Conservation (phyloP, 1,140 invertebrate species). For the Sweltsa coloradensis region DNA sequence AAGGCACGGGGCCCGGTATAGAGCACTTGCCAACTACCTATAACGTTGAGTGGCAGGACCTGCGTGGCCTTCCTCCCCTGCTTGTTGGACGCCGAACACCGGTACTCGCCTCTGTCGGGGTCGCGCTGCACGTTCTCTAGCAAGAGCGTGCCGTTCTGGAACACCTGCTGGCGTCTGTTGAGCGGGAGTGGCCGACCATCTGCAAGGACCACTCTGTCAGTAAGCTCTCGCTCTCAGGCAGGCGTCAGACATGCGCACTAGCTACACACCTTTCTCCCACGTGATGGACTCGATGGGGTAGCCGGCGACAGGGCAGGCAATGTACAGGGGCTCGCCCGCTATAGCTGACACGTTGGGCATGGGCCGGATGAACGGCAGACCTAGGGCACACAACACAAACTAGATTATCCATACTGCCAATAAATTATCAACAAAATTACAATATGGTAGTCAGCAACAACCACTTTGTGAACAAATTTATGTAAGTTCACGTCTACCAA, state of each 20-base stretch:
- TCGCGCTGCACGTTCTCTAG: slow-evolving; percentile 33
- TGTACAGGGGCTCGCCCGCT: slow-evolving; percentile 34
- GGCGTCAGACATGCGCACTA: neutral
- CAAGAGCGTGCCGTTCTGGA: slow-evolving; percentile 33
- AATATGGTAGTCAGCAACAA: too few species aligned
- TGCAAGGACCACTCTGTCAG: slow-evolving; percentile 13
- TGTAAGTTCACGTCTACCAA: too few species aligned
- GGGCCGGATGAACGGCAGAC: slow-evolving; percentile 36
- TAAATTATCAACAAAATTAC: too few species aligned
- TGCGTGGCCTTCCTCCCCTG: slow-evolving; percentile 28
- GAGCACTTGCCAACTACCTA: slow-evolving; percentile 32
- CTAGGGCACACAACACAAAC: slow-evolving; percentile 21
- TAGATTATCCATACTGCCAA: too few species aligned
- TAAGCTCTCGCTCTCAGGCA: neutral
- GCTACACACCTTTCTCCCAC: slow-evolving; percentile 38
- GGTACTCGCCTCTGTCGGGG: slow-evolving; percentile 36
- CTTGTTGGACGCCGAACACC: slow-evolving; percentile 33
- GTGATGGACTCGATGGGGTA: slow-evolving; percentile 38
- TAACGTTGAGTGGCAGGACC: slow-evolving; percentile 32
- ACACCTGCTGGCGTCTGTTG: slow-evolving; percentile 30
- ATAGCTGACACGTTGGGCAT: slow-evolving; percentile 42
- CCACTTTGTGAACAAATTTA: too few species aligned
- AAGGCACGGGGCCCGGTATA: too few species aligned
- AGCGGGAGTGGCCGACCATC: slow-evolving; percentile 24
- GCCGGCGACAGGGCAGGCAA: slow-evolving; percentile 43